These are phyloP conservation scores for Microcebus murinus DNA, from an alignment of 2,113 vertebrate species.

Conservation along the genomic window DNA sequence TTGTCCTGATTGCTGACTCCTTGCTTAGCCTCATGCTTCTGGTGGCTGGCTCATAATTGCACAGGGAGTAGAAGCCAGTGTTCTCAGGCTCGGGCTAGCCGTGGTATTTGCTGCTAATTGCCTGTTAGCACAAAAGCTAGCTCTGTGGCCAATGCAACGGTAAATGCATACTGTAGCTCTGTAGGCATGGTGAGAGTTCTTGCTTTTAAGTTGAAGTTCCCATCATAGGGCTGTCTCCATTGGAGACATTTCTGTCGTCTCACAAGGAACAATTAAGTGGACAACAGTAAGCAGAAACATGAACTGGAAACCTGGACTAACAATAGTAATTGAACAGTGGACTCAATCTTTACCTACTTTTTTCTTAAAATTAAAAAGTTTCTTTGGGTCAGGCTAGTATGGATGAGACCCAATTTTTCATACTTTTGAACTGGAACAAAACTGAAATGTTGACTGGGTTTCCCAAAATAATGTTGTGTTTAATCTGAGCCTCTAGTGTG, in stretches of 20 bases:
- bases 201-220: conserved; percentile 27
- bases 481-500: neutral
- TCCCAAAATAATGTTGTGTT: conserved; percentile 32
- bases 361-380: neutral
- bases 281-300: neutral
- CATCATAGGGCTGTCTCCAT: conserved; percentile 23
- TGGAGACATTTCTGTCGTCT: conserved; percentile 37
- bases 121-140: conserved; percentile 77
- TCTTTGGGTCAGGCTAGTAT: neutral
- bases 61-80: conserved; percentile 75
- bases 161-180: conserved; percentile 49
- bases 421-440: neutral
- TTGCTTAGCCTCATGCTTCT: conserved; percentile 82
- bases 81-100: conserved; percentile 71
- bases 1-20: conserved; percentile 83
- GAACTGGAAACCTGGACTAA: neutral
- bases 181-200: neutral
- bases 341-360: conserved; percentile 4
- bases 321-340: conserved; percentile 17
- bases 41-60: conserved; percentile 80
- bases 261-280: conserved; percentile 39
- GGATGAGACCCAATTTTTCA: conserved; percentile 38
- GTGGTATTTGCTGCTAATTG: conserved; percentile 76
- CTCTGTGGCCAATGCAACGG: neutral
- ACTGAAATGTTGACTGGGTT: neutral